Base-by-base conservation (phyloP, 2,113 vertebrate genomes). In the Pelvicachromis taeniatus region DNA sequence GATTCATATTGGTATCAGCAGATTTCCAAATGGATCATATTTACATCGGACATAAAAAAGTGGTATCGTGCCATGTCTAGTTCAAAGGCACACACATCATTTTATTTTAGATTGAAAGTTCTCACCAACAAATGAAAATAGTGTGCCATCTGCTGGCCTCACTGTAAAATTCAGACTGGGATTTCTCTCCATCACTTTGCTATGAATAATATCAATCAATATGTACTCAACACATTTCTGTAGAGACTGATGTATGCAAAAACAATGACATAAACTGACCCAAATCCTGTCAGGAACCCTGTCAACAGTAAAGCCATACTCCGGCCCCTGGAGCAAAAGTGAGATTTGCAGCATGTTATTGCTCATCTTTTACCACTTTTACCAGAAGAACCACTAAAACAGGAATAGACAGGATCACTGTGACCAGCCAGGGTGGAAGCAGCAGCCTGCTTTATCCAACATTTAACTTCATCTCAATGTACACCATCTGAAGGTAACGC, bases 71-170 rank as follows among this genome's bases (percentile, higher is more conserved):
- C n/a, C n/a, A n/a, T n/a, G n/a, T n/a, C n/a, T n/a, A n/a, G n/a
- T n/a, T n/a, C n/a, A n/a, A n/a, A 33, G 56, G 26, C 8, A 56
- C 55, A 56, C 0, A 29, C 4, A 58, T 81, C 7, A 23, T 14
- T 40, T 42, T 68, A 12, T 26, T 77, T 55, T 31, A 29, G 31
- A 80, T 12, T 75, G 21, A 59, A n/a, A 70, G 16, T 50, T 77
- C 48, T 31, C 2, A 6, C 10, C 9, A 29, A 3, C 17, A 78
- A 54, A 11, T 21, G 23, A 54, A 82, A 59, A n/a, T 9, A 29
- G n/a, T 56, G 65, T 68, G 73, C 85, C 94, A 87, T 84, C 94
- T 95, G 54, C 86, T 92, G 94, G 13, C 6, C 6, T 52, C 35
- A 14, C 13, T 77, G 81, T 45, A 19, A 45, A 48, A 56, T 26